These are phyloP conservation scores for Megathymus violae DNA, from an alignment of 1,140 invertebrate species.

Conservation along the genomic window DNA sequence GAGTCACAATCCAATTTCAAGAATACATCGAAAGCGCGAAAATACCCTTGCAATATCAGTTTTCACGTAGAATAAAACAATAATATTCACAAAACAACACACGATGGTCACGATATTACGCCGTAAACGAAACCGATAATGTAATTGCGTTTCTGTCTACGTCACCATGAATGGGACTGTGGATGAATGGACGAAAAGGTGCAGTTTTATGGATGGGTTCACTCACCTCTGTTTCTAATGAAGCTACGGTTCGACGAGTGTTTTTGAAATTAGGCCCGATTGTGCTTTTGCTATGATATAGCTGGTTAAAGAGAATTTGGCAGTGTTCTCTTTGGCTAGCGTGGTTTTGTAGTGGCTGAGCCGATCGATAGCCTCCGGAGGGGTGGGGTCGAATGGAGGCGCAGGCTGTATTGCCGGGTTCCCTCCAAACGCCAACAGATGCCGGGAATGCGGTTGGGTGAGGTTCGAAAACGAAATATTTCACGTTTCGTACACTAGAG, in stretches of 20 bases:
- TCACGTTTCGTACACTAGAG: slow-evolving; percentile 48
- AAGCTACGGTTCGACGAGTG: slow-evolving; percentile 28
- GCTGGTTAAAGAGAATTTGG: slow-evolving; percentile 44
- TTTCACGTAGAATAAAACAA: not conserved
- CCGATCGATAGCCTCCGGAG: slow-evolving; percentile 69
- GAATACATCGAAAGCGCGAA: not conserved
- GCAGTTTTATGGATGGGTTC: slow-evolving; percentile 36
- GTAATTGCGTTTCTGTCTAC: slow-evolving; percentile 46
- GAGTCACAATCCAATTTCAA: slow-evolving; percentile 12
- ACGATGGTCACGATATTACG: slow-evolving; percentile 26
- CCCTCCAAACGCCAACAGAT: slow-evolving; percentile 61
- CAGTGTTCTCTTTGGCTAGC: slow-evolving; percentile 65
- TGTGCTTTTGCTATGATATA: slow-evolving; percentile 44
- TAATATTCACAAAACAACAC: slow-evolving; percentile 13
- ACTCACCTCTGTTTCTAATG: slow-evolving; percentile 49
- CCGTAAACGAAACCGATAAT: slow-evolving; percentile 39
- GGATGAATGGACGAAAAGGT: slow-evolving; percentile 41
- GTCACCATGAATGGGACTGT: slow-evolving; percentile 57
- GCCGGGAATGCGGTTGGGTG: slow-evolving; percentile 46
- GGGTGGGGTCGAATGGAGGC: slow-evolving; percentile 41
- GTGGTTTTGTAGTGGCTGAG: slow-evolving; percentile 65
- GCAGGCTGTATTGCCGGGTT: slow-evolving; percentile 41
- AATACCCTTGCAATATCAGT: not conserved
- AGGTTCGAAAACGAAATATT: slow-evolving; percentile 52
- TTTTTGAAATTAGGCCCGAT: slow-evolving; percentile 47